Percentiles rank a stretch among this genome's conserved stretches.
phyloP scores from a whole-genome alignment of 1,140 invertebrate species.

The Zophobas morio region DNA sequence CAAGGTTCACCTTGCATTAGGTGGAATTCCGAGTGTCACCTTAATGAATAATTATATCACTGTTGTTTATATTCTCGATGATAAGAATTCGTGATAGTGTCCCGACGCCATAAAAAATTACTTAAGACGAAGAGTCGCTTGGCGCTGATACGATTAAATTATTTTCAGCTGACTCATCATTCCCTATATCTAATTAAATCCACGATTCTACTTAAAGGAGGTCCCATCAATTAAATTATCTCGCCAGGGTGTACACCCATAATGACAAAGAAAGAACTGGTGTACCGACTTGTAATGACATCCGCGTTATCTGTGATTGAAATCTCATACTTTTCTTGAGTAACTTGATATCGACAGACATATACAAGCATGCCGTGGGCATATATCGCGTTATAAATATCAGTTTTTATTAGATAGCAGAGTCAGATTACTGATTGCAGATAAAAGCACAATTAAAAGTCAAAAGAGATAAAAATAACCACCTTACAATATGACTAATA shows the following conservation, averaged over 20 bases:
- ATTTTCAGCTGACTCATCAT: conserved; percentile 33
- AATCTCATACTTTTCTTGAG: conserved; percentile 47
- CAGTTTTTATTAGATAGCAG: conserved; percentile 42
- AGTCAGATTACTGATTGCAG: conserved; percentile 20
- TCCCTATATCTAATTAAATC: conserved; percentile 28
- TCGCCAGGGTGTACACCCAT: conserved; percentile 12
- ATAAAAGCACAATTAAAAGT: conserved; percentile 39
- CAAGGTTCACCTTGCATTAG: conserved; percentile 38
- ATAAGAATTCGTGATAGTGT: conserved; percentile 49
- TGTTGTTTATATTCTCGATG: conserved; percentile 51
- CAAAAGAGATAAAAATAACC: conserved; percentile 4
- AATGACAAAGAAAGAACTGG: conserved; percentile 43
- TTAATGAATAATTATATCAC: conserved; percentile 58
- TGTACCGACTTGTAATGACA: conserved; percentile 38
- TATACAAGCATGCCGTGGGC: conserved; percentile 26
- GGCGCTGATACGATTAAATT: conserved; percentile 46
- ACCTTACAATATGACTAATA: conserved; percentile 1
- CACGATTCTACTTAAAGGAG: conserved; percentile 23
- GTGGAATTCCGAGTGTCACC: conserved; percentile 52
- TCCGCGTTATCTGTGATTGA: conserved; percentile 44
- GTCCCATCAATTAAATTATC: conserved; percentile 39
- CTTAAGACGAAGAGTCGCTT: conserved; percentile 39
- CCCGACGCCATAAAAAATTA: conserved; percentile 47
- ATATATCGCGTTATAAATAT: conserved; percentile 43
- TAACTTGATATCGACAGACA: conserved; percentile 46